Percentiles rank a stretch among this genome's conserved stretches.
phyloP scores from a whole-genome alignment of 2,797 vertebrate genomes.

The Florisuga fusca region DNA sequence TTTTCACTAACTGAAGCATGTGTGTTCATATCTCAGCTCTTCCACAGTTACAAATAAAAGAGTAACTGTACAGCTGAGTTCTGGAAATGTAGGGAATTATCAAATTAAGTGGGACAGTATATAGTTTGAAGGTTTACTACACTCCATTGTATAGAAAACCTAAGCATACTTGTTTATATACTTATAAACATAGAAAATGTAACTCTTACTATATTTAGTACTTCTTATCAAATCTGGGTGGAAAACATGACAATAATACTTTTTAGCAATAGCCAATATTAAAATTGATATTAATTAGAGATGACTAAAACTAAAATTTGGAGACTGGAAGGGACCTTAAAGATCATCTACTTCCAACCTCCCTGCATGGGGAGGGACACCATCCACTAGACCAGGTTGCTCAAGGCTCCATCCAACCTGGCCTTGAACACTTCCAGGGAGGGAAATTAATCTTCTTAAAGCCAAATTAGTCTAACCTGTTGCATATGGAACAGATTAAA shows the following conservation, averaged over 20 bases:
- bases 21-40: background rate
- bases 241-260: background rate
- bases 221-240: background rate
- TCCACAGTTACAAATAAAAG: background rate
- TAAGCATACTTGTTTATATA: background rate
- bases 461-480: background rate
- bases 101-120: background rate
- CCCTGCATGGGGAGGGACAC: too few species aligned
- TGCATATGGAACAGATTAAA: conserved; percentile 42
- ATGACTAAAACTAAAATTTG: background rate
- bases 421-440: too few species aligned
- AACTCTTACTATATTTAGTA: background rate
- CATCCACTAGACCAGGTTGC: too few species aligned
- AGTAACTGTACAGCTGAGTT: background rate
- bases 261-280: background rate
- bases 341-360: too few species aligned
- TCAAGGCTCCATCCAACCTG: too few species aligned
- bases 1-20: background rate
- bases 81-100: background rate
- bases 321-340: background rate
- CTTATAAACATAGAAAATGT: background rate
- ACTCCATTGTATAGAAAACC: background rate
- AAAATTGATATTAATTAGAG: background rate
- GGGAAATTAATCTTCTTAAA: background rate
- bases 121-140: background rate